phyloP scores from a whole-genome alignment of 2,797 vertebrate genomes.

The Tapirus indicus region DNA sequence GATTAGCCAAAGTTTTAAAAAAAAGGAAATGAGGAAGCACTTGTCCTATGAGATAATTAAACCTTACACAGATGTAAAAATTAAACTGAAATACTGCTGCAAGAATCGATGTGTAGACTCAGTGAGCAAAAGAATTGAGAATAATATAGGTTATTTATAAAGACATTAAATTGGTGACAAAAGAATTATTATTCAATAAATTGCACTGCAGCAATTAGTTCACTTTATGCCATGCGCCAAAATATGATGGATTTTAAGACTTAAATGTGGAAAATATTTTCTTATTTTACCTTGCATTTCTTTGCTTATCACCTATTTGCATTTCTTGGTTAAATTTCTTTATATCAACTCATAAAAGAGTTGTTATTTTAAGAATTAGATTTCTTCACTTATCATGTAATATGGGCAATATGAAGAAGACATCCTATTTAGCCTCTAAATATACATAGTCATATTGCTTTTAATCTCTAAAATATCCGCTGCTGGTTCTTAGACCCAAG shows the following conservation, averaged over 20 bases:
- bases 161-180: not conserved
- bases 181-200: conserved; percentile 39
- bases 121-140: not conserved
- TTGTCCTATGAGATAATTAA: not conserved
- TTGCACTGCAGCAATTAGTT: not conserved
- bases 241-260: conserved; percentile 54
- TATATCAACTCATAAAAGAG: conserved; percentile 13
- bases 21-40: not conserved
- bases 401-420: conserved; percentile 13
- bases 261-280: conserved; percentile 6
- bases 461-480: not conserved
- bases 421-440: not conserved
- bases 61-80: not conserved
- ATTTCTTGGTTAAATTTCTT: conserved; percentile 38
- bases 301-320: conserved; percentile 31
- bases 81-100: not conserved
- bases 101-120: not conserved
- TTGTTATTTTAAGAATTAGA: conserved; percentile 8
- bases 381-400: not conserved
- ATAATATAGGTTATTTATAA: not conserved
- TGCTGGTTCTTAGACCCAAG: not conserved
- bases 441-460: not conserved
- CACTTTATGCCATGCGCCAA: not conserved
- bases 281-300: conserved; percentile 27
- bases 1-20: not conserved